Percentiles rank a stretch among this genome's conserved stretches.
These are phyloP conservation scores for Patella ulyssiponensis DNA, from an alignment of 2,888 invertebrate species.

Conservation along the genomic window DNA sequence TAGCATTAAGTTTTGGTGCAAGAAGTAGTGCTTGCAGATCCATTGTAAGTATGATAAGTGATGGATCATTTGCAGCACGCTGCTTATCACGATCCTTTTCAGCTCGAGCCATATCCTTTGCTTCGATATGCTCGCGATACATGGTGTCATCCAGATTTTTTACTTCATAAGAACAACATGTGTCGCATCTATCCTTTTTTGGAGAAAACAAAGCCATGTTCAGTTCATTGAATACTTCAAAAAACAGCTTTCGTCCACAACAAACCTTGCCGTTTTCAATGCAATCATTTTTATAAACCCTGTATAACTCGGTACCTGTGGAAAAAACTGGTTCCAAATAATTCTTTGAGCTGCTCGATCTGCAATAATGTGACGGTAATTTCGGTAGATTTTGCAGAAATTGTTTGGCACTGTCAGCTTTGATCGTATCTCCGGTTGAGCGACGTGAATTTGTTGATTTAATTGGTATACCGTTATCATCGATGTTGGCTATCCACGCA, in stretches of 20 bases:
- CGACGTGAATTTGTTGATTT: neutral
- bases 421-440: neutral
- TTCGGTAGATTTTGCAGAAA: constrained; percentile 16
- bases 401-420: neutral
- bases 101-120: neutral
- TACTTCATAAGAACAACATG: constrained; percentile 13
- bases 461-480: constrained; percentile 8
- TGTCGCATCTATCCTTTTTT: constrained; percentile 24
- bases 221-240: constrained; percentile 4
- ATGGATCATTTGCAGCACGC: neutral
- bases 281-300: constrained; percentile 7
- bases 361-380: constrained; percentile 20
- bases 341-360: neutral
- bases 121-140: neutral
- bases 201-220: constrained; percentile 16
- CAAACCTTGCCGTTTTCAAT: neutral
- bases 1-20: constrained; percentile 20
- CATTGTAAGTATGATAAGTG: constrained; percentile 17
- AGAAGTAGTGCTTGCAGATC: constrained; percentile 24
- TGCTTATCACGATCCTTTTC: constrained; percentile 21
- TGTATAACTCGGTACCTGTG: neutral
- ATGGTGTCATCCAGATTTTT: neutral
- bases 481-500: constrained; percentile 3
- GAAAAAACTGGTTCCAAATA: constrained; percentile 8
- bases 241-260: neutral